A percentile compares a stretch with the other conserved stretches of the same genome.
Conservation (phyloP, 2,113 vertebrate species). For the Lophura nycthemera region DNA sequence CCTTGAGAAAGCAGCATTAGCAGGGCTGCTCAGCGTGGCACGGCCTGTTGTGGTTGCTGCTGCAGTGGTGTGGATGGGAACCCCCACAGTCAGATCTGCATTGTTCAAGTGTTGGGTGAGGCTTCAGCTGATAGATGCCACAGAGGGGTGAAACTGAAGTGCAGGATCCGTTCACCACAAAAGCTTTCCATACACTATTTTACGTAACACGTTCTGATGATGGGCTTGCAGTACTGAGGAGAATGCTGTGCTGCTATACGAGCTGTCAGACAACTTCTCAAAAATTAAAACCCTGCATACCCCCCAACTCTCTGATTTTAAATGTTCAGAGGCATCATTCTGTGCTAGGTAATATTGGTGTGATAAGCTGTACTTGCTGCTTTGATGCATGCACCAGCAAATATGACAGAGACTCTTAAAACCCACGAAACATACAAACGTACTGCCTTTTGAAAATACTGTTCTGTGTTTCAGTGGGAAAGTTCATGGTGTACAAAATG, state of each 20-base stretch:
- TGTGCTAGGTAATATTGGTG: neutral
- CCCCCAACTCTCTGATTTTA: neutral
- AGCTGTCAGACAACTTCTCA: neutral
- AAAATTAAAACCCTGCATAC: neutral
- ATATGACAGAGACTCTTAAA: neutral
- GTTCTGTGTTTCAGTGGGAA: neutral
- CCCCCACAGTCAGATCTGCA: neutral
- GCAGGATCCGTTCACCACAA: neutral
- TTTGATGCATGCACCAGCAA: neutral
- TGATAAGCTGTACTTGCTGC: neutral
- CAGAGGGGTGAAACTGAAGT: neutral
- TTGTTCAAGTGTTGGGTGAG: neutral
- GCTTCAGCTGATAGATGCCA: neutral
- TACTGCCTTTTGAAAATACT: neutral
- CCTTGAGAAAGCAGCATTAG: neutral
- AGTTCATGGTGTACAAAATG: neutral
- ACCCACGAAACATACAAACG: neutral
- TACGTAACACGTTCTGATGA: neutral
- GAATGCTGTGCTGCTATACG: neutral
- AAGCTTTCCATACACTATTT: neutral
- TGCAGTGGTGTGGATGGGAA: constrained; percentile 33
- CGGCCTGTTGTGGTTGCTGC: neutral
- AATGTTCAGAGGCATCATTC: neutral
- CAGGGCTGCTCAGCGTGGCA: constrained; percentile 3
- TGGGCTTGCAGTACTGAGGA: neutral